These are phyloP conservation scores for Trachemys scripta DNA, from an alignment of 2,113 vertebrate genomes.

Conservation along the genomic window DNA sequence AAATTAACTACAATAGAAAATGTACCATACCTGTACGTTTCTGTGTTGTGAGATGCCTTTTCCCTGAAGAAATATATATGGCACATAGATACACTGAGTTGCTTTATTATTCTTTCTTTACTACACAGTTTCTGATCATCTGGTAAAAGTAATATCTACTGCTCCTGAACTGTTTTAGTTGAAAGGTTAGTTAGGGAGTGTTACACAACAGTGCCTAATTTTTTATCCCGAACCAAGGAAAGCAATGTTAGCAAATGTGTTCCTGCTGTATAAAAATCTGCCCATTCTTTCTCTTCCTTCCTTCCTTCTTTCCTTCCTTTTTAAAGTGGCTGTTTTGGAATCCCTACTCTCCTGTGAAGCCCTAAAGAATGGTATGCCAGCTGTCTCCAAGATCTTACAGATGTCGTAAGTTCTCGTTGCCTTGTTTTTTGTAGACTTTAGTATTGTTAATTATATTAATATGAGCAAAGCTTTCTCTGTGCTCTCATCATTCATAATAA, in stretches of 20 bases:
- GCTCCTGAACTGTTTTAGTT: conserved; percentile 52
- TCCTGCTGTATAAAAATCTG: conserved; percentile 72
- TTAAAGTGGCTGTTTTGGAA: conserved; percentile 92
- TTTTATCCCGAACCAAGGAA: conserved; percentile 35
- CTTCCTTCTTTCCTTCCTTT: conserved; percentile 63
- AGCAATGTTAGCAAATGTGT: conserved; percentile 19
- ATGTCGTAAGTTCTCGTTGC: conserved; percentile 88
- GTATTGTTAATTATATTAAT: neutral
- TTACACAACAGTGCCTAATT: conserved; percentile 45
- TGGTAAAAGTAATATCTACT: neutral
- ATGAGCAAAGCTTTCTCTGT: neutral
- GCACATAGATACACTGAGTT: neutral
- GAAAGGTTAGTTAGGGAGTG: neutral
- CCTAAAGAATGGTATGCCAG: conserved; percentile 93
- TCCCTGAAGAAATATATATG: neutral
- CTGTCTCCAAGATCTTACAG: conserved; percentile 90
- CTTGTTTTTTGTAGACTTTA: neutral
- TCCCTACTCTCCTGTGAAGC: conserved; percentile 96
- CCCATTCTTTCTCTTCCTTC: conserved; percentile 13
- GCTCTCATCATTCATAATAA: neutral
- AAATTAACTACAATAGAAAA: neutral
- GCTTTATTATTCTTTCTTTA: neutral
- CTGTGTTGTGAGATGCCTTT: neutral
- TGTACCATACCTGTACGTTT: neutral
- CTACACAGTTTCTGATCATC: neutral